A percentile compares a stretch with the other conserved stretches of the same genome.
Conservation (phyloP, 2,113 vertebrate species). For the Suricata suricatta region DNA sequence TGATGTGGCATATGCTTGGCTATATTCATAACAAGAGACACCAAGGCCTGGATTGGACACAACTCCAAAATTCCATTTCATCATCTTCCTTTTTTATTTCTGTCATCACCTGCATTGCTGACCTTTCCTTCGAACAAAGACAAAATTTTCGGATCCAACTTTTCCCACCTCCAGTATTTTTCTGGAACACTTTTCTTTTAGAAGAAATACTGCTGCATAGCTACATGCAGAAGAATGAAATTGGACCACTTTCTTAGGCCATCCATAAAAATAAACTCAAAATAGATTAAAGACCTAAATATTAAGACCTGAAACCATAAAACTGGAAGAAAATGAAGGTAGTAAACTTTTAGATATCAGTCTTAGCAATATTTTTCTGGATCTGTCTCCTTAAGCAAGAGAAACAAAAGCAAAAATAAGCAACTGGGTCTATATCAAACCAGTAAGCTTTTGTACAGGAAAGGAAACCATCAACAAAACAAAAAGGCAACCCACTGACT, state of each 20-base stretch:
- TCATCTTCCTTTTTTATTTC: constrained; percentile 41
- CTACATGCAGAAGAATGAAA: neutral
- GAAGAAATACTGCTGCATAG: neutral
- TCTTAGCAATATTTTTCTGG: neutral
- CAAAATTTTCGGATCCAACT: neutral
- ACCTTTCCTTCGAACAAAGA: constrained; percentile 41
- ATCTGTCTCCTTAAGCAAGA: neutral
- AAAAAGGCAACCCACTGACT: neutral
- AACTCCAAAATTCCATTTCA: constrained; percentile 25
- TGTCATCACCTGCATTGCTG: neutral
- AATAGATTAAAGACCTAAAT: neutral
- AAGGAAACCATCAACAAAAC: neutral
- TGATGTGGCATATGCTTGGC: constrained; percentile 7
- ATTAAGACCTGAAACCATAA: neutral
- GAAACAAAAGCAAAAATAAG: neutral
- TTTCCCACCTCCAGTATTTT: neutral
- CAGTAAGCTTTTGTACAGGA: neutral
- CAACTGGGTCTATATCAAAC: neutral
- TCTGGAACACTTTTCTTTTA: neutral
- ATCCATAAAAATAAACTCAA: neutral
- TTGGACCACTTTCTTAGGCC: neutral
- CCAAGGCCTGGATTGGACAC: neutral
- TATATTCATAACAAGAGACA: neutral
- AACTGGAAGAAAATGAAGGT: neutral
- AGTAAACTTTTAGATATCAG: neutral